A percentile compares a stretch with the other conserved stretches of the same genome.
These are phyloP conservation scores for Ennomos erosarius DNA, from an alignment of 2,888 invertebrate genomes.

Conservation along the genomic window DNA sequence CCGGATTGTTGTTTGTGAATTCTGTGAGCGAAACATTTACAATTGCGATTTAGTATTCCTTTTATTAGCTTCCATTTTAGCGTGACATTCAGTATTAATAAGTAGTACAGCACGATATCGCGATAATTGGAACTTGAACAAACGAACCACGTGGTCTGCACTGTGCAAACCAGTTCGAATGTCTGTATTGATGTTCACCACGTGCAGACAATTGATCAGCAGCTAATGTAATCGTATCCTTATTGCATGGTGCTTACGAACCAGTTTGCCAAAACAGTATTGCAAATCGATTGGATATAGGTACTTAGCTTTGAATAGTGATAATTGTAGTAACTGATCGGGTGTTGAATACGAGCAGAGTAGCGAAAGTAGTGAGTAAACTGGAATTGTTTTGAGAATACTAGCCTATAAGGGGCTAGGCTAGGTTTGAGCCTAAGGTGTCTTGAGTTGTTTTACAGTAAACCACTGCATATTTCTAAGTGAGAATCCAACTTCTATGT, in stretches of 20 bases:
- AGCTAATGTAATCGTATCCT: slow-evolving; percentile 44
- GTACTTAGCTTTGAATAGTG: slow-evolving; percentile 16
- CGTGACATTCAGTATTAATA: slow-evolving; percentile 2
- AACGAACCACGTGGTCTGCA: slow-evolving; percentile 14
- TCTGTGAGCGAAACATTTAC: no score
- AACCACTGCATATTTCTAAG: no score
- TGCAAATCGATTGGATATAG: slow-evolving; percentile 14
- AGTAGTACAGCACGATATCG: slow-evolving; percentile 2
- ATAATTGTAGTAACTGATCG: slow-evolving; percentile 25
- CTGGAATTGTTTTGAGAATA: slow-evolving; percentile 7
- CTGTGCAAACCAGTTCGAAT: slow-evolving; percentile 29
- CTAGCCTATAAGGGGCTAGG: no score
- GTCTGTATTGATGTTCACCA: slow-evolving; percentile 18
- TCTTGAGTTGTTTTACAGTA: no score
- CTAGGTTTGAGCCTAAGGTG: no score
- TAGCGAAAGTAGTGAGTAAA: slow-evolving; percentile 10
- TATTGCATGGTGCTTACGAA: slow-evolving; percentile 40
- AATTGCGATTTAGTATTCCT: no score
- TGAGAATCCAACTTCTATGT: no score
- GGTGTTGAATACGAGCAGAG: slow-evolving; percentile 1
- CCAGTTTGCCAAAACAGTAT: slow-evolving; percentile 29
- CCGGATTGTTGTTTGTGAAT: no score
- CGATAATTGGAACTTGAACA: slow-evolving; percentile 22
- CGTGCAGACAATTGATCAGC: slow-evolving; percentile 24
- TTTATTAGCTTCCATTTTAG: no score